These are phyloP conservation scores for Chalcosyrphus nemorum DNA, from an alignment of 2,888 invertebrate species.

Conservation along the genomic window DNA sequence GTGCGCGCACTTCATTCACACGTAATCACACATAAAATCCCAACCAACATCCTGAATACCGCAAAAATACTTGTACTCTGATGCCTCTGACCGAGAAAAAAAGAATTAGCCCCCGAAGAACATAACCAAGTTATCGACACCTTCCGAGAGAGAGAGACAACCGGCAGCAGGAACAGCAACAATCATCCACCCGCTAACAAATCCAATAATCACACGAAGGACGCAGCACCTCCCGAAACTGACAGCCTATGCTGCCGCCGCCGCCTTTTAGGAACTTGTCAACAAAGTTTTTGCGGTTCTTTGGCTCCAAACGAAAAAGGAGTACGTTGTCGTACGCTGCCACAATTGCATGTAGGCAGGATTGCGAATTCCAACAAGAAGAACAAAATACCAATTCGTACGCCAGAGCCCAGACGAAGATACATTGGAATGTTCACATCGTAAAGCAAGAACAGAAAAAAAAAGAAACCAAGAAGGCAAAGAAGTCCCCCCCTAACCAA, in stretches of 20 bases:
- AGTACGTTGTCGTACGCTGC: not conserved
- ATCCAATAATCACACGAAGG: slow-evolving; percentile 55
- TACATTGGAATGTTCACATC: slow-evolving; percentile 51
- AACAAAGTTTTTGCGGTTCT: slow-evolving; percentile 54
- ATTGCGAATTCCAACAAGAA: not conserved
- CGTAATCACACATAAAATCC: slow-evolving; percentile 27
- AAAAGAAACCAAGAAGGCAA: not conserved
- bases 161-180: slow-evolving; percentile 6
- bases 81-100: not conserved
- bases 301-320: not conserved
- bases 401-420: slow-evolving; percentile 23
- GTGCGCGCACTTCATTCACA: slow-evolving; percentile 29
- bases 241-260: slow-evolving; percentile 14
- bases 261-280: slow-evolving; percentile 53
- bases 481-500: too few relatives aligned
- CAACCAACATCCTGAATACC: slow-evolving; percentile 3
- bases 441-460: slow-evolving; percentile 17
- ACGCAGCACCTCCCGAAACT: not conserved
- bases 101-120: slow-evolving; percentile 33
- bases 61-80: slow-evolving; percentile 25
- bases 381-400: slow-evolving; percentile 42
- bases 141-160: slow-evolving; percentile 22
- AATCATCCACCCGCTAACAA: slow-evolving; percentile 53
- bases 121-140: slow-evolving; percentile 48
- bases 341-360: slow-evolving; percentile 20